A percentile compares a stretch with the other conserved stretches of the same genome.
Conservation (phyloP, 2,113 vertebrate species). For the Taxidea taxus region DNA sequence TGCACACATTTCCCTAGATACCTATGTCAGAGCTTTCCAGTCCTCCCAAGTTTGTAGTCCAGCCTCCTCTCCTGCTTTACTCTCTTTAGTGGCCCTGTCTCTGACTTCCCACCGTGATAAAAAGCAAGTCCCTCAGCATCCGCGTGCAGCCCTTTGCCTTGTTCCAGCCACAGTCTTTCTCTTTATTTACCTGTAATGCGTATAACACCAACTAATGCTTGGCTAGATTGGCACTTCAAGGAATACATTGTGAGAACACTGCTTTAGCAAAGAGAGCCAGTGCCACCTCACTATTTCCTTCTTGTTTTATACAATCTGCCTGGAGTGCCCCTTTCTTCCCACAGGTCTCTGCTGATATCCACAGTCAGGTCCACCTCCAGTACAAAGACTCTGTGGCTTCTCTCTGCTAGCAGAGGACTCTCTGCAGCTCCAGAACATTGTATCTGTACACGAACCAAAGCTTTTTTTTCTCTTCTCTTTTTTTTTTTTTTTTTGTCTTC, state of each 20-base stretch:
- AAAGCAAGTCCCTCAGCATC: not conserved
- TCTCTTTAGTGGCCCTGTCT: not conserved
- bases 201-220: not conserved
- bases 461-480: not conserved
- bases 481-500: not conserved
- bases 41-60: not conserved
- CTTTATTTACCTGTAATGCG: not conserved
- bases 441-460: not conserved
- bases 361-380: not conserved
- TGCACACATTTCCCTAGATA: not conserved
- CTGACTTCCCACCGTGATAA: not conserved
- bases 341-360: not conserved
- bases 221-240: not conserved
- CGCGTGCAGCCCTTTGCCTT: not conserved
- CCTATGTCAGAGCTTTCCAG: not conserved
- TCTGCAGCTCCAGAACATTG: not conserved
- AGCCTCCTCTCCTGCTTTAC: not conserved
- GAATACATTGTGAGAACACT: not conserved
- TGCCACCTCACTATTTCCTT: not conserved
- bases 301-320: not conserved
- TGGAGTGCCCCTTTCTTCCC: not conserved
- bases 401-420: not conserved
- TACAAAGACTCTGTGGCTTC: not conserved
- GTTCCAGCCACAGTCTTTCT: not conserved
- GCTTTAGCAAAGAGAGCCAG: not conserved